Conservation (phyloP, 2,113 vertebrate genomes). For the Pongo abelii region DNA sequence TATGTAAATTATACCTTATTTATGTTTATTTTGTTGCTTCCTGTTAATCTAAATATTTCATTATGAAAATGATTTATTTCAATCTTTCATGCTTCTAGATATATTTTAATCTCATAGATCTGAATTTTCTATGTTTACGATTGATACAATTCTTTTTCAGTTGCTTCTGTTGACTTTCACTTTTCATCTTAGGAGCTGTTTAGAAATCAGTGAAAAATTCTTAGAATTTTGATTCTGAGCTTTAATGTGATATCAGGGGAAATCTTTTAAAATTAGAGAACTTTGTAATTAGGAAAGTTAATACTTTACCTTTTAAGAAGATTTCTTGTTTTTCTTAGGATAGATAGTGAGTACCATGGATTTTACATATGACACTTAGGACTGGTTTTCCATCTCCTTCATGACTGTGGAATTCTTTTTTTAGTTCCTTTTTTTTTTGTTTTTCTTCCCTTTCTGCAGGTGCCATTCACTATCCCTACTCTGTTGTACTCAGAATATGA, state of each 20-base stretch:
- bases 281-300: not conserved
- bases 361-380: not conserved
- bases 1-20: constrained; percentile 17
- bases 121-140: constrained; percentile 29
- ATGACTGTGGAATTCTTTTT: not conserved
- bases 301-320: constrained; percentile 27
- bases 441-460: not conserved
- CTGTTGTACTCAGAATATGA: constrained; percentile 2
- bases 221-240: constrained; percentile 35
- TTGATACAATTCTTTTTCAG: constrained; percentile 32
- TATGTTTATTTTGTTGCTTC: constrained; percentile 19
- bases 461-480: not conserved
- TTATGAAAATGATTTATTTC: constrained; percentile 24
- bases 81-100: not conserved
- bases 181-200: constrained; percentile 47
- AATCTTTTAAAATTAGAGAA: constrained; percentile 33
- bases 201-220: constrained; percentile 38
- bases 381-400: not conserved
- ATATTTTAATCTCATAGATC: not conserved
- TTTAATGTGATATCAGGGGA: constrained; percentile 29
- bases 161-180: constrained; percentile 34
- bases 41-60: constrained; percentile 36
- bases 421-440: not conserved
- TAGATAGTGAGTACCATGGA: not conserved
- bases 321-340: constrained; percentile 17